phyloP scores from a whole-genome alignment of 1,140 invertebrate species.

The Atta colombica region DNA sequence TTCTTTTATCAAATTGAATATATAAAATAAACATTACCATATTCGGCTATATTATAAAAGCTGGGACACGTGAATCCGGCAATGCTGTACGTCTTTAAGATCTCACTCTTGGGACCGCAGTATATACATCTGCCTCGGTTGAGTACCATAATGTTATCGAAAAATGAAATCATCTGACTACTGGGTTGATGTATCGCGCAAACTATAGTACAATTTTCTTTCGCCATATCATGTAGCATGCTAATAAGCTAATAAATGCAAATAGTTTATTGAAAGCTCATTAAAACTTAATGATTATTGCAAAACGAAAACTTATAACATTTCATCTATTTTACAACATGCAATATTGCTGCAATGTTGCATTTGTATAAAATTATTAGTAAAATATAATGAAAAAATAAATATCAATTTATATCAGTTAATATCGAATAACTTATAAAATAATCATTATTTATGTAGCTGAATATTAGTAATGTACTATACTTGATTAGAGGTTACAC shows the following conservation, averaged over 20 bases:
- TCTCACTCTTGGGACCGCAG: constrained; percentile 87
- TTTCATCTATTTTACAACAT: not conserved
- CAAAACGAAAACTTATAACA: not conserved
- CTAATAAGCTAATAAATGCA: too few species aligned
- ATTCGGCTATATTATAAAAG: constrained; percentile 91
- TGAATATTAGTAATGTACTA: not conserved
- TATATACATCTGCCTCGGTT: constrained; percentile 88
- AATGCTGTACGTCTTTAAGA: constrained; percentile 86
- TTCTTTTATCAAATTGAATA: not conserved
- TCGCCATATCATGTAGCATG: constrained; percentile 81
- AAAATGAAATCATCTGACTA: constrained; percentile 92
- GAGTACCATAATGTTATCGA: constrained; percentile 89
- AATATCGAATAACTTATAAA: not conserved
- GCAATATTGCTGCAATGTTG: not conserved
- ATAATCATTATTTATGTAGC: not conserved
- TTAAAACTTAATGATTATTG: too few species aligned
- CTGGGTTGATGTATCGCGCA: constrained; percentile 97
- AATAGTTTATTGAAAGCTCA: too few species aligned
- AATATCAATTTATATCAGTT: not conserved
- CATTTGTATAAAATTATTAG: not conserved
- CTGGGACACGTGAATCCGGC: constrained; percentile 88
- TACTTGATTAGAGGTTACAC: constrained; percentile 90
- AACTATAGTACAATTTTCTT: constrained; percentile 92
- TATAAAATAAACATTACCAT: constrained; percentile 84
- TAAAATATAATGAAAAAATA: not conserved